Conservation (phyloP, 2,797 vertebrate species). For the Sorex maritimensis region DNA sequence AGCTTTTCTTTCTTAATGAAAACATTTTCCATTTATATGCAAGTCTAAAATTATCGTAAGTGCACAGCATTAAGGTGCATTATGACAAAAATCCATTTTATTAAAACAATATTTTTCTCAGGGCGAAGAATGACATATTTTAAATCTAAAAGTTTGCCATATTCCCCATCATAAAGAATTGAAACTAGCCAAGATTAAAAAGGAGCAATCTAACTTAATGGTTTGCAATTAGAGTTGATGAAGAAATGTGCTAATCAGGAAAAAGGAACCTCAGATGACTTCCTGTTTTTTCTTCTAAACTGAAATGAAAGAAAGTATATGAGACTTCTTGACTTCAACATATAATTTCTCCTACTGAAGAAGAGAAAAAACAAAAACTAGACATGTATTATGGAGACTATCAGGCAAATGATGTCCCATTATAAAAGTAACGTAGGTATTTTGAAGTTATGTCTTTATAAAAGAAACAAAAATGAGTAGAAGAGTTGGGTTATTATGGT, state of each 20-base stretch:
- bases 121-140: conserved; percentile 81
- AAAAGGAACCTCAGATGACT: conserved; percentile 84
- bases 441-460: conserved; percentile 3
- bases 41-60: conserved; percentile 78
- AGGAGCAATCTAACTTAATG: conserved; percentile 89
- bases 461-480: conserved; percentile 10
- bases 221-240: conserved; percentile 89
- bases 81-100: conserved; percentile 85
- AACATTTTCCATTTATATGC: conserved; percentile 84
- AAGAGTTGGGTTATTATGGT: background rate
- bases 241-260: conserved; percentile 88
- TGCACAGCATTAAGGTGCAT: conserved; percentile 83
- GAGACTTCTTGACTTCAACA: conserved; percentile 72
- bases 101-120: conserved; percentile 86
- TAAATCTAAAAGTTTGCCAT: conserved; percentile 87
- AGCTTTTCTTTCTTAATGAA: conserved; percentile 88
- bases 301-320: conserved; percentile 73
- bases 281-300: conserved; percentile 71
- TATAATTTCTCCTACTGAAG: conserved; percentile 43
- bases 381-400: conserved; percentile 45
- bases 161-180: conserved; percentile 83
- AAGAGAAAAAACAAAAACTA: conserved; percentile 50
- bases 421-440: conserved; percentile 55
- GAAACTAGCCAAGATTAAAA: conserved; percentile 87
- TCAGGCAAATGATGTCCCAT: conserved; percentile 50